Evolutionary conservation across 2,113 vertebrate genomes (phyloP).

Genomic region (Nibea albiflora): DNA sequence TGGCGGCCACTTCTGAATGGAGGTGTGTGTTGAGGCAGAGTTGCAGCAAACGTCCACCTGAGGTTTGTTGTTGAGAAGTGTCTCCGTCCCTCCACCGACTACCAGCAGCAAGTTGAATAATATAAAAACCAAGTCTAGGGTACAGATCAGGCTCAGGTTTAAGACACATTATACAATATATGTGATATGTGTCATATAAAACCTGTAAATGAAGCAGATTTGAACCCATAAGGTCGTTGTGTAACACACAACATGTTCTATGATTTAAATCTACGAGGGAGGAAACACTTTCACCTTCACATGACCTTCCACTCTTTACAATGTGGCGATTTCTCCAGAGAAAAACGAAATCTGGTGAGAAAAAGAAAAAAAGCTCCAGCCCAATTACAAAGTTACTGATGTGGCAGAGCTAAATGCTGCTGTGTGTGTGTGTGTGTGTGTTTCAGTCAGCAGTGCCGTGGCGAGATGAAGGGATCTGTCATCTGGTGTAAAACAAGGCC

Average conservation of each 20-base stretch:
- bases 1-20: too few species aligned
- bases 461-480: conserved; percentile 40
- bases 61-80: too few species aligned
- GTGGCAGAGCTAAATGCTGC: conserved; percentile 33
- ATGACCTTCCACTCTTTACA: conserved; percentile 25
- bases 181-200: too few species aligned
- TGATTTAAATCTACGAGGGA: not conserved
- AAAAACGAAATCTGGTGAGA: conserved; percentile 15
- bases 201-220: not conserved
- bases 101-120: too few species aligned
- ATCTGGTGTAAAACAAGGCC: conserved; percentile 41
- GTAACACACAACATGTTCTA: conserved; percentile 7
- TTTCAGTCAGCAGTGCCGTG: conserved; percentile 9
- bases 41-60: too few species aligned
- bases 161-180: not conserved
- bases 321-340: conserved; percentile 34
- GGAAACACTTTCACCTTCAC: conserved; percentile 43
- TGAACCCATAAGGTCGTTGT: not conserved
- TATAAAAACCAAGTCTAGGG: not conserved
- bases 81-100: too few species aligned
- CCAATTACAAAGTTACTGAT: not conserved
- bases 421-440: not conserved
- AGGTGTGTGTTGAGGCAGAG: too few species aligned
- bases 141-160: not conserved
- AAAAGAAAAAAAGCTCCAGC: conserved; percentile 5